Evolutionary conservation across 2,113 vertebrate species (phyloP), one percentile per base, ranked within the genome.

Genomic region (Neolamprologus toae): DNA sequence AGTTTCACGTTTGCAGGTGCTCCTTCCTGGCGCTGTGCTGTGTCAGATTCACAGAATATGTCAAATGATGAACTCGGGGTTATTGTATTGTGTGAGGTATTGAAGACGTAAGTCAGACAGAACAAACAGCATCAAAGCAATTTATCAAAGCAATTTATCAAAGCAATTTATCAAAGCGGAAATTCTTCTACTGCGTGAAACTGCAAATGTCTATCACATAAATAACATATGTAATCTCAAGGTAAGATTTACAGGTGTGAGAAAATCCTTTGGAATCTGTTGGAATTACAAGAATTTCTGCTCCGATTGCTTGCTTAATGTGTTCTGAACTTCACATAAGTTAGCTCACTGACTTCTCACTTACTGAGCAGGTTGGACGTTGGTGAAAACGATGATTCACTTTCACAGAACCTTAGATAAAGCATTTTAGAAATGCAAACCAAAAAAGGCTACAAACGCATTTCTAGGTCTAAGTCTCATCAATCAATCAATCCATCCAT

Each of bases 21-120:
- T 73, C 10, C 4, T 49, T 51, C 12, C 76, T 68, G 14, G 78
- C 33, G 3, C 59, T 2, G 12, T 33, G 28, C 5, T 21, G 9
- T 26, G 53, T 42, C 3, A 76, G 21, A 51, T 4, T 35, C 31
- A 82, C n/a, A 54, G 12, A 8, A 17, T 31, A 33, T 68, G 49
- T 85, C 35, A 82, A 16, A 47, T 42, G 17, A 28, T 35, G 4
- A 71, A 81, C 33, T 42, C 7, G 2, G 6, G 17, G 55, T 47
- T 84, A 49, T 28, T 68, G 19, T 55, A 63, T 49, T 63, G 14
- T 16, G 81, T 14, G 21, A 88, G 76, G 51, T 89, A 79, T 59
- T 57, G 16, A 45, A 80, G 88, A 93, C 19, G 10, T 21, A 13
- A 63, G 40, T 71, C 91, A 92, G 91, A 81, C 71, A 51, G 76